phyloP scores from a whole-genome alignment of 2,797 vertebrate species.

The Siniperca undulata region DNA sequence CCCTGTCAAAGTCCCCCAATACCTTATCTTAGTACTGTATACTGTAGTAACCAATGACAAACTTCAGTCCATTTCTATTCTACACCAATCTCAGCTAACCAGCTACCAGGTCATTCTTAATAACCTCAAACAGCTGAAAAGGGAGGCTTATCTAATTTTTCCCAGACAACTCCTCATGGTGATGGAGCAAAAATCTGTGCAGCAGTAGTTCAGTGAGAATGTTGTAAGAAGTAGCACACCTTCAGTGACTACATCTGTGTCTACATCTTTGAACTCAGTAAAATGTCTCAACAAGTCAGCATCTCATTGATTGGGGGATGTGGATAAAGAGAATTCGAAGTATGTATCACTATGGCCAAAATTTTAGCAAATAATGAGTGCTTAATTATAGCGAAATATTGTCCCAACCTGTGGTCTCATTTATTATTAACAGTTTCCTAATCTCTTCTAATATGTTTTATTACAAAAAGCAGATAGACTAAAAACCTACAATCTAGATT shows the following conservation, averaged over 20 bases:
- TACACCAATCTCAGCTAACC: neutral
- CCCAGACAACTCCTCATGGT: too few relatives aligned
- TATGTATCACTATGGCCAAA: neutral
- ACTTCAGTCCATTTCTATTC: neutral
- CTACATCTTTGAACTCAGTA: neutral
- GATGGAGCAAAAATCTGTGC: neutral
- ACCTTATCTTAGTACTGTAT: neutral
- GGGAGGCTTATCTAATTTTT: neutral
- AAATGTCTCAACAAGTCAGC: neutral
- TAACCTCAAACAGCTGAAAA: neutral
- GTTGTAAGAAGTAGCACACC: neutral
- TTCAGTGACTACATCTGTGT: neutral
- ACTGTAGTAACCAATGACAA: neutral
- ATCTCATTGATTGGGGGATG: neutral
- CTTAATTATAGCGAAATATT: neutral
- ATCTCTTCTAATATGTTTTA: neutral
- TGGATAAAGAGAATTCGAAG: neutral
- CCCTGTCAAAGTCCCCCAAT: neutral
- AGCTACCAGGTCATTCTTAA: too few relatives aligned
- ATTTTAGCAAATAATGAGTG: neutral
- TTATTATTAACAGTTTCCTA: neutral
- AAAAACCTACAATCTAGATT: neutral
- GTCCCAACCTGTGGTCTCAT: neutral
- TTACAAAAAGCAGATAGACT: neutral
- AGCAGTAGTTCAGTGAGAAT: neutral